Conservation (phyloP, 2,888 invertebrate species). For the Noctua janthe region DNA sequence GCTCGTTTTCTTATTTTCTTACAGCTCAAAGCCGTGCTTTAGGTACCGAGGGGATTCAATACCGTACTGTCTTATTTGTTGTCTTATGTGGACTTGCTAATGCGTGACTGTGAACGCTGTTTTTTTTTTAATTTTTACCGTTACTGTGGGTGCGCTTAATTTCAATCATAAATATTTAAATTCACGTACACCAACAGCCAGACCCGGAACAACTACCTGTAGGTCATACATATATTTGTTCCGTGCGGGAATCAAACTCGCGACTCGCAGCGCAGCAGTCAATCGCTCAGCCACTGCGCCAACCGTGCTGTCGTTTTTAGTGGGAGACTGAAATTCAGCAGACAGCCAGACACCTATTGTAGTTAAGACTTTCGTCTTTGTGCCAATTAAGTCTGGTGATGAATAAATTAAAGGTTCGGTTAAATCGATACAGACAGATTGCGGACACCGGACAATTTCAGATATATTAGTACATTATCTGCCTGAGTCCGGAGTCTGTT, state of each 20-base stretch:
- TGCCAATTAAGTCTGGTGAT: background rate
- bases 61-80: conserved; percentile 4
- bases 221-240: background rate
- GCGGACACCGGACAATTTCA: background rate
- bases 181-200: background rate
- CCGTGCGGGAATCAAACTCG: background rate
- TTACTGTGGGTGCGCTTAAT: background rate
- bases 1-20: conserved; percentile 20
- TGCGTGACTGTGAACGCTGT: background rate
- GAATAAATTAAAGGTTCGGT: background rate
- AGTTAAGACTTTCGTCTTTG: background rate
- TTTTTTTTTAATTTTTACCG: background rate
- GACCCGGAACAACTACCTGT: background rate
- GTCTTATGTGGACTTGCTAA: background rate
- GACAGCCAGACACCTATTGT: background rate
- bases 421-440: background rate
- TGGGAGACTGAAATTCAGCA: background rate
- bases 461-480: background rate
- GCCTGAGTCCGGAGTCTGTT: background rate
- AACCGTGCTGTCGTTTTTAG: background rate
- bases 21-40: background rate
- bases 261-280: background rate
- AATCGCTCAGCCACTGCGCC: background rate
- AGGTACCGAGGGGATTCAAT: conserved; percentile 11
- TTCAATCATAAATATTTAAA: background rate